Base-by-base conservation (phyloP, 2,888 invertebrate genomes). In the Standfussiana lucernea region DNA sequence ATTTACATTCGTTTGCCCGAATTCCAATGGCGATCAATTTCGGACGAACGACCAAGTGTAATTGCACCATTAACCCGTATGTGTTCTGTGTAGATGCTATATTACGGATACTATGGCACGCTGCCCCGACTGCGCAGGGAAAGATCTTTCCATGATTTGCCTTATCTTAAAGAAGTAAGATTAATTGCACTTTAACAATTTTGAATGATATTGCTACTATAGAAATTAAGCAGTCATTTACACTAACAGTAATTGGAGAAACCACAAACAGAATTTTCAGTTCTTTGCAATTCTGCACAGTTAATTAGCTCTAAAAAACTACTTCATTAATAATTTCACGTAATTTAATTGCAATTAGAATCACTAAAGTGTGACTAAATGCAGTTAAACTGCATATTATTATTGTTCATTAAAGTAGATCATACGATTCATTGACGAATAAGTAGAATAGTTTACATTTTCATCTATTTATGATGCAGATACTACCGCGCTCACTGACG, bases 131-230 rank as follows among this genome's bases (percentile, higher is more conserved):
- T 98, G 89, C 97, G 98, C 90, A 97, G 98, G 89, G 98, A 98
- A 96, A 96, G 98, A 91, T 98, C 98, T 89, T 98, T 98, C 96
- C 98, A 98, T 95, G 98, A 98, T 93, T 97, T 98, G 92, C 98
- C 98, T 92, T 97, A 97, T 88, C 96, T 98, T 82, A 98, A 98
- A 97, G 98, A 98, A 97, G 98, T 98, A 98, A 98, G 98, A 94
- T 75, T n/a, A n/a, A n/a, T 82, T 87, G 59, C 77, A 85, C 82
- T 80, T 88, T 88, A 89, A 79, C 80, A 85, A 90, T 92, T 92
- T 93, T 91, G 93, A 95, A 95, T 95, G 94, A 73, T 84, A 85
- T 80, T 88, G 87, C 73, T 64, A 40, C 40, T 76, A 32, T 79
- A 85, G 62, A 62, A 53, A 75, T 18, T 75, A 62, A 74, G 72